A percentile compares a stretch with the other conserved stretches of the same genome.
Evolutionary conservation across 2,888 invertebrate species (phyloP).

Genomic region (Drosophila neoperkinsi): DNA sequence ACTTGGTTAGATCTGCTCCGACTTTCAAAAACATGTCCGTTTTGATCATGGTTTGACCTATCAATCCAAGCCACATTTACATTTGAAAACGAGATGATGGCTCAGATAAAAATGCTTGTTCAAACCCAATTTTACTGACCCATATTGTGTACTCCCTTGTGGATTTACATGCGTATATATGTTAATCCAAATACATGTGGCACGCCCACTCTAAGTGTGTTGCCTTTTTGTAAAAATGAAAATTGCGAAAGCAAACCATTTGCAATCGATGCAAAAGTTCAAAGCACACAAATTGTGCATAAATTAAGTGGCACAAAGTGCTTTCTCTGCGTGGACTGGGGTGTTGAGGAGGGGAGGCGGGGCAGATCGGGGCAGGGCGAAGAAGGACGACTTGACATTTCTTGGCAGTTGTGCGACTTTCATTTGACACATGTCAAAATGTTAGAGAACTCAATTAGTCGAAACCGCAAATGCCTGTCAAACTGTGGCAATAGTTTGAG

Average conservation of each 20-base stretch:
- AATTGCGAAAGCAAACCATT: constrained; percentile 11
- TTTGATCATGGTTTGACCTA: background rate
- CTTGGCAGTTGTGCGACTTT: constrained; percentile 65
- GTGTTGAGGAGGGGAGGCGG: background rate
- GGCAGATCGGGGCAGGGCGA: background rate
- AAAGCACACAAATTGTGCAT: constrained; percentile 56
- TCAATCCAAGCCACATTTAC: background rate
- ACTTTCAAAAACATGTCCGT: background rate
- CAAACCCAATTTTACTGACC: background rate
- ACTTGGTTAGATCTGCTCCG: background rate
- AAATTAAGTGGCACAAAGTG: constrained; percentile 40
- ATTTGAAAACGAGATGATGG: background rate
- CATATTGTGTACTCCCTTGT: background rate
- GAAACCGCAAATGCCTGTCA: constrained; percentile 59
- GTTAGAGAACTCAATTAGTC: constrained; percentile 74
- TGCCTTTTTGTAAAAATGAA: background rate
- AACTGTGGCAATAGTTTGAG: constrained; percentile 34
- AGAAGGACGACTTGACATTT: constrained; percentile 39
- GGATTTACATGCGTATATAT: background rate
- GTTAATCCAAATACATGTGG: constrained; percentile 9
- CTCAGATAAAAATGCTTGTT: background rate
- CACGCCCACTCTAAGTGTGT: constrained; percentile 16
- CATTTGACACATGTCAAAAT: constrained; percentile 76
- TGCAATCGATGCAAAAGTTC: constrained; percentile 23
- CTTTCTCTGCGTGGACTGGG: background rate